Evolutionary conservation across 23 tunicate genomes (phyloP).

Genomic region (Halocynthia roretzi): DNA sequence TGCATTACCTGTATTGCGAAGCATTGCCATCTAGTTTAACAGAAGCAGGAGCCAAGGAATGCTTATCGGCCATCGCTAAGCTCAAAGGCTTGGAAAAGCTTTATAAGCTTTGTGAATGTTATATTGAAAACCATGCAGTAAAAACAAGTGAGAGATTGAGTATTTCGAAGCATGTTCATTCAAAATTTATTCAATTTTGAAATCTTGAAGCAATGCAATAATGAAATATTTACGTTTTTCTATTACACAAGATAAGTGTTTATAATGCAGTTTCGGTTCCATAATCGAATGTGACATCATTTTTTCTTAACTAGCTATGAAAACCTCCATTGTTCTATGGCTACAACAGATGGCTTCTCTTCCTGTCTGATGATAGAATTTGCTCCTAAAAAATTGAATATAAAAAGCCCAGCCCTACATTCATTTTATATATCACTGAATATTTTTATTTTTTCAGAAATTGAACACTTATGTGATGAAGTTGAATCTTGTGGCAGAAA

Average conservation of each 20-base stretch:
- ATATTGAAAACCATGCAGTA: conserved; percentile 1
- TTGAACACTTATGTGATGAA: conserved; percentile 10
- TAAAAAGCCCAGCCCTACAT: background rate
- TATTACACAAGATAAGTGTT: no score
- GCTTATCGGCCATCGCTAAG: background rate
- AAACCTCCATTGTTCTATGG: no score
- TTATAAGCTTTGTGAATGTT: background rate
- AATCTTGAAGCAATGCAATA: no score
- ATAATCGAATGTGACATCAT: no score
- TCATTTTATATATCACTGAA: background rate
- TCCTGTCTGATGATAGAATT: no score
- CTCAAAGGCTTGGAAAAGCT: background rate
- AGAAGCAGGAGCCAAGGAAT: background rate
- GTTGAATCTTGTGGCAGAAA: conserved; percentile 6
- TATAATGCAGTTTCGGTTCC: no score
- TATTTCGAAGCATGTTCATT: no score
- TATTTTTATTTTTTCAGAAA: background rate
- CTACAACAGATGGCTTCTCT: no score
- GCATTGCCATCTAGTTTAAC: background rate
- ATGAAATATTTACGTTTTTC: no score
- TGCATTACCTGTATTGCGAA: background rate
- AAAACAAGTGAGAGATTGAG: background rate
- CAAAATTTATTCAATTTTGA: no score
- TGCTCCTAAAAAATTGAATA: no score
- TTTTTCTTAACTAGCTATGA: no score